Conservation (phyloP, 2,797 vertebrate species). For the Sebastes hubbsi region DNA sequence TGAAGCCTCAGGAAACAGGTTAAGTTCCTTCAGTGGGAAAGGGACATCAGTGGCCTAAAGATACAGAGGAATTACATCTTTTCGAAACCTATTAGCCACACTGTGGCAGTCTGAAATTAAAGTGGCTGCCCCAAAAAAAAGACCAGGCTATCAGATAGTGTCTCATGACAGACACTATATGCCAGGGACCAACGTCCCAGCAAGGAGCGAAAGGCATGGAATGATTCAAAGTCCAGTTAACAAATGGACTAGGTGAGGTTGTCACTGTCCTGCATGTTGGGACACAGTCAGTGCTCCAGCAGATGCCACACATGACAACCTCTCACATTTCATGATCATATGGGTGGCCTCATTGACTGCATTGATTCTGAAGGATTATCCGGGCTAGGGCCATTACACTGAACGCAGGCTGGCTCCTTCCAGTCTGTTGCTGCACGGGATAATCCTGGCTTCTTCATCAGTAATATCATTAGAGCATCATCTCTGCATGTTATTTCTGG, state of each 20-base stretch:
- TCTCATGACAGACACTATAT: conserved; percentile 55
- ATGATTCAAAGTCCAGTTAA: conserved; percentile 45
- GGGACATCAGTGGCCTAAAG: conserved; percentile 49
- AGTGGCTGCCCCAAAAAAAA: conserved; percentile 14
- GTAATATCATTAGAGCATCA: conserved; percentile 81
- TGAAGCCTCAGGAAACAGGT: conserved; percentile 18
- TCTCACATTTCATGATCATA: conserved; percentile 77
- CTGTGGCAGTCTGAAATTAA: conserved; percentile 64
- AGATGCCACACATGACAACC: conserved; percentile 69
- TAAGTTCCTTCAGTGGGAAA: conserved; percentile 20
- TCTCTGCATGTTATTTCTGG: conserved; percentile 80
- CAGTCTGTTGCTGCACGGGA: conserved; percentile 73
- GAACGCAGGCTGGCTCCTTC: conserved; percentile 67
- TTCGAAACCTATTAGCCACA: conserved; percentile 72
- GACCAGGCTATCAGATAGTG: neutral
- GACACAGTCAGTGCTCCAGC: conserved; percentile 56
- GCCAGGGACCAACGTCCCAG: conserved; percentile 19
- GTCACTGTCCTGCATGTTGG: conserved; percentile 27
- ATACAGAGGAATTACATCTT: conserved; percentile 68
- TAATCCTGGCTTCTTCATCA: conserved; percentile 77
- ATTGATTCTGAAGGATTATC: conserved; percentile 79
- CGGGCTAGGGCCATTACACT: conserved; percentile 66
- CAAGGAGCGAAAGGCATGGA: conserved; percentile 20
- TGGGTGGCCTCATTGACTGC: conserved; percentile 75
- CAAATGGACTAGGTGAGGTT: conserved; percentile 32